A percentile compares a stretch with the other conserved stretches of the same genome.
Evolutionary conservation across 2,888 invertebrate species (phyloP).

Genomic region (Phortica magna): DNA sequence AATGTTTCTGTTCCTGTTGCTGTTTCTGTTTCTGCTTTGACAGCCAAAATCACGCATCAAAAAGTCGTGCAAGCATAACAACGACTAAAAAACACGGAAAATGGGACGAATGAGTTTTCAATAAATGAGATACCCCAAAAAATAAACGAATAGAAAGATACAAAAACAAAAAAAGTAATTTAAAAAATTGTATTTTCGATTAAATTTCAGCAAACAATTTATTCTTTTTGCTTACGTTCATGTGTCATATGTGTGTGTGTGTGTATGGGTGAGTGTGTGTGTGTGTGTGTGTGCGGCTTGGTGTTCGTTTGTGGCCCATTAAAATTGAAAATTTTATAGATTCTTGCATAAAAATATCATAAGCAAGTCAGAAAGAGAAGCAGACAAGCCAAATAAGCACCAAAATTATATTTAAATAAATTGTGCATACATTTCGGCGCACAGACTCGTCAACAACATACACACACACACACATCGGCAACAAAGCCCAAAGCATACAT

Average conservation of each 20-base stretch:
- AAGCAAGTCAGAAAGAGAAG: background rate
- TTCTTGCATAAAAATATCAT: constrained; percentile 1
- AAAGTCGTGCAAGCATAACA: background rate
- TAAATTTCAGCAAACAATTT: constrained; percentile 41
- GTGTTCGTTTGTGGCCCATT: constrained; percentile 39
- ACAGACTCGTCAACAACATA: background rate
- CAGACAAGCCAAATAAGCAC: too few relatives aligned
- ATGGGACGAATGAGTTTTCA: background rate
- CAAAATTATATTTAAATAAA: constrained; percentile 37
- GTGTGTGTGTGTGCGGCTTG: too few relatives aligned
- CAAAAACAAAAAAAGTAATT: background rate
- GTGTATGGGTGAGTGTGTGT: background rate
- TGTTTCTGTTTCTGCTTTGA: constrained; percentile 20
- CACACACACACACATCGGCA: background rate
- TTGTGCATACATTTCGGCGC: constrained; percentile 40
- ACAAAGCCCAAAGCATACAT: background rate
- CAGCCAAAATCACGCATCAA: constrained; percentile 6
- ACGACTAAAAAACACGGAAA: background rate
- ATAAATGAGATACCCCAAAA: background rate
- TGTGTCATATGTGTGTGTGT: background rate
- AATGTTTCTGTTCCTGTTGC: too few relatives aligned
- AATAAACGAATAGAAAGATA: background rate
- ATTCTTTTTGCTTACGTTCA: background rate
- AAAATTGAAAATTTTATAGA: constrained; percentile 51
- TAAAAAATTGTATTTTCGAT: constrained; percentile 25